Conservation (phyloP, 2,888 invertebrate species). For the Catocala fraxini region DNA sequence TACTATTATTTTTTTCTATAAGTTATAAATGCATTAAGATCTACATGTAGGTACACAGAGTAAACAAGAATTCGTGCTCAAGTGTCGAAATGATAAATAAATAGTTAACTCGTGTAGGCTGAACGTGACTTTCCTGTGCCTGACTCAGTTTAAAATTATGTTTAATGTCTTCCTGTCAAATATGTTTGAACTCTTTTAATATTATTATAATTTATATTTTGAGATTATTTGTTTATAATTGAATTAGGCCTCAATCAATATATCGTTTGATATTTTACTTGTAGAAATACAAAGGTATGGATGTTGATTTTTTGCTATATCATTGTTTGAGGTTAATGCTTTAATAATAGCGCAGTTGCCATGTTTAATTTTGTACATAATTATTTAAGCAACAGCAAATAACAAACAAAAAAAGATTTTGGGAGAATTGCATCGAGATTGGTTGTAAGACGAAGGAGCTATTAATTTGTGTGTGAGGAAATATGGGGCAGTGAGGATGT, state of each 20-base stretch:
- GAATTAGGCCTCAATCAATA: not conserved
- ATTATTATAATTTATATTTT: conserved; percentile 37
- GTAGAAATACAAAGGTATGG: not conserved
- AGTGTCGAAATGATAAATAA: conserved; percentile 65
- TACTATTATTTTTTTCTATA: conserved; percentile 42
- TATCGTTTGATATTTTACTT: too few species aligned
- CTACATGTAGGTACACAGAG: conserved; percentile 54
- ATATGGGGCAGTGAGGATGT: too few species aligned
- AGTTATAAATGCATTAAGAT: conserved; percentile 77
- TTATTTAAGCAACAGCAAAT: too few species aligned
- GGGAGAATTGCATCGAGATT: too few species aligned
- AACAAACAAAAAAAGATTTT: too few species aligned
- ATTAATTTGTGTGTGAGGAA: too few species aligned
- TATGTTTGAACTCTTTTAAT: conserved; percentile 42
- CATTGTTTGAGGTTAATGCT: too few species aligned
- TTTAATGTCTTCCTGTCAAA: conserved; percentile 46
- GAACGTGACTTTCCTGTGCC: conserved; percentile 67
- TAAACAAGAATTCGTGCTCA: conserved; percentile 69
- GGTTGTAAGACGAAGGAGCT: too few species aligned
- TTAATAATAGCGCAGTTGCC: too few species aligned
- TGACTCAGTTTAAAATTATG: conserved; percentile 34
- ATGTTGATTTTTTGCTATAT: too few species aligned
- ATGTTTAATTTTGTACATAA: too few species aligned
- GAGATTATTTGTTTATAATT: conserved; percentile 40
- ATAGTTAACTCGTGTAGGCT: conserved; percentile 64